Conservation (phyloP, 2,113 vertebrate genomes). For the Tyrannus savana region DNA sequence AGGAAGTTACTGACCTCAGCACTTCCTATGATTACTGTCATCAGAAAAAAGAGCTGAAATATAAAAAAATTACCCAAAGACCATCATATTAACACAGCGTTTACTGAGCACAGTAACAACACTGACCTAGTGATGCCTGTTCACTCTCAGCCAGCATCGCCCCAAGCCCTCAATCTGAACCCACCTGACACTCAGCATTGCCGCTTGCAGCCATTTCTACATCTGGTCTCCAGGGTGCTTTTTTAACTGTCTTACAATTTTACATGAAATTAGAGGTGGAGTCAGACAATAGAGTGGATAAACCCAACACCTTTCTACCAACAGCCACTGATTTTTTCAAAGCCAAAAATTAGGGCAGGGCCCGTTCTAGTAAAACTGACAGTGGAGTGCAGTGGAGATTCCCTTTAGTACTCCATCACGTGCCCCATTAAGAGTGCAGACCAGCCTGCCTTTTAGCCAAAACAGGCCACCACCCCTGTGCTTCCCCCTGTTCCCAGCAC, state of each 20-base stretch:
- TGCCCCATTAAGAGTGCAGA: no score
- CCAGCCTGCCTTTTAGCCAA: neutral
- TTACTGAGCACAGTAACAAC: neutral
- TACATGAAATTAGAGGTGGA: neutral
- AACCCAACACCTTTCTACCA: neutral
- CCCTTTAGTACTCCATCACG: no score
- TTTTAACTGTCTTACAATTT: neutral
- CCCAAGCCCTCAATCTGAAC: neutral
- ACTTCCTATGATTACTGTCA: neutral
- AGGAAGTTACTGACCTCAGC: neutral
- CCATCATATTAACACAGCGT: neutral
- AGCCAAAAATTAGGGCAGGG: neutral
- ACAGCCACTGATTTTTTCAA: neutral
- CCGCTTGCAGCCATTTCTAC: neutral
- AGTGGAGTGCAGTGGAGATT: neutral
- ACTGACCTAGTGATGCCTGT: no score
- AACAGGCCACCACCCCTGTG: accelerated
- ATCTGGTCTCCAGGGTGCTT: neutral
- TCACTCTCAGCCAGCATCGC: neutral
- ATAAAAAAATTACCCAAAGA: neutral
- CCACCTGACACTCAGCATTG: accelerated
- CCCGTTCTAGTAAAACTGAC: neutral
- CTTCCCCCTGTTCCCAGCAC: neutral
- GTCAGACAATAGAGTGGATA: neutral
- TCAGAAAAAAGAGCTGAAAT: neutral